Evolutionary conservation across 2,888 invertebrate species (phyloP), one percentile per base, ranked within the genome.

Genomic region (Nephrocerus scutellatus): DNA sequence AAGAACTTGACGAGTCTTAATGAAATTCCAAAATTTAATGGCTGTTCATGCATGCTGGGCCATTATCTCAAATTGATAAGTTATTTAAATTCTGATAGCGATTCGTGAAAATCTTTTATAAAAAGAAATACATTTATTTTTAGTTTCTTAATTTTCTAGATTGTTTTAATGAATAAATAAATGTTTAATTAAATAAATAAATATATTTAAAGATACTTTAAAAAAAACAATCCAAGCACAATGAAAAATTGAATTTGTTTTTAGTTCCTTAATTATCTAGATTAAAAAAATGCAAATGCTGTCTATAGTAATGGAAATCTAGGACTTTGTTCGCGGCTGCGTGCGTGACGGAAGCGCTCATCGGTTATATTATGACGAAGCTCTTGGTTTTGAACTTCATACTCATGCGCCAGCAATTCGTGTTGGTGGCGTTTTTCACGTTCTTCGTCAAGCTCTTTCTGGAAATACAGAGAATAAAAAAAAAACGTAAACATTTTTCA

Each of bases 271-370:
- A n/a, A n/a, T n/a, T n/a, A n/a, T n/a, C n/a, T n/a, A n/a, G n/a
- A n/a, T n/a, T n/a, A n/a, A n/a, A n/a, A n/a, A n/a, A n/a, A n/a
- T n/a, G n/a, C n/a, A n/a, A n/a, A n/a, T 7, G 19, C 34, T 33
- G 13, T 9, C 9, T 22, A 16, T n/a, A 18, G 20, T 14, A 6
- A 21, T 6, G 30, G 8, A 30, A 12, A 16, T 30, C 30, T 13
- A 31, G 12, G n/a, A 16, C 18, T 47, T 39, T 53, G 45, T 30
- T 59, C 60, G 19, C 59, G 52, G 1, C 55, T 51, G 16, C 64
- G 57, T 6, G 63, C 63, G 39, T 55, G 57, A 12, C 59, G 55
- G 46, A 59, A 68, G 32, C 68, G 63, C 52, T 62, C 61, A 24
- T 68, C 63, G 9, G 56, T 55, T 16, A 68, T 46, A 46, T 59